phyloP scores from a whole-genome alignment of 1,140 invertebrate genomes.

The Panulirus ornatus region DNA sequence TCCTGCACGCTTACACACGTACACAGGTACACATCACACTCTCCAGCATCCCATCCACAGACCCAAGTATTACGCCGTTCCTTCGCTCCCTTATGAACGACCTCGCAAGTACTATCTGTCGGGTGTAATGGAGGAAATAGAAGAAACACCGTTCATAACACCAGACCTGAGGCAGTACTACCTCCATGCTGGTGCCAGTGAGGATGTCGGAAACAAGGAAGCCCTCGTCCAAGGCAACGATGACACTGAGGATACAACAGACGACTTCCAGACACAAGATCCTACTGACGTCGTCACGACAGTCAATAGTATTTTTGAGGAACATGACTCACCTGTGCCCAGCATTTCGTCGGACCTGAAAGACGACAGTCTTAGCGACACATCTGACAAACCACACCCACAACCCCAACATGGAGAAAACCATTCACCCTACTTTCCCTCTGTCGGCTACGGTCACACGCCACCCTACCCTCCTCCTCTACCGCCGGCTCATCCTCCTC shows the following conservation, averaged over 20 bases:
- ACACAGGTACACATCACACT: not conserved
- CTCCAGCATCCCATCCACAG: not conserved
- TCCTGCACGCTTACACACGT: too few species aligned
- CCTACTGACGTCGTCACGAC: too few species aligned
- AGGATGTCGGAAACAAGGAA: not conserved
- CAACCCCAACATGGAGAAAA: not conserved
- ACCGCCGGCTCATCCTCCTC: not conserved
- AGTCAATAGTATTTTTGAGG: too few species aligned
- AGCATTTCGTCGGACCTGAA: too few species aligned
- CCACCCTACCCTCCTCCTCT: not conserved
- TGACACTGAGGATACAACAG: not conserved
- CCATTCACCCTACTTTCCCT: not conserved
- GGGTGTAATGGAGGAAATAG: constrained; percentile 11
- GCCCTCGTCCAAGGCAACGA: too few species aligned
- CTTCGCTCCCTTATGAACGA: not conserved
- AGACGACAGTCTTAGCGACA: not conserved
- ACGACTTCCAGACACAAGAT: not conserved
- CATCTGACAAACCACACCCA: not conserved
- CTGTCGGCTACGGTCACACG: not conserved
- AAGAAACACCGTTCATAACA: not conserved
- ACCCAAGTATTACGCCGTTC: not conserved
- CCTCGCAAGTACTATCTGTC: constrained; percentile 34
- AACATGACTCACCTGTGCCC: too few species aligned
- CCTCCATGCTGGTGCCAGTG: not conserved
- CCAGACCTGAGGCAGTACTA: not conserved